phyloP scores from a whole-genome alignment of 1,140 invertebrate genomes.

The Drosophila baimaii region DNA sequence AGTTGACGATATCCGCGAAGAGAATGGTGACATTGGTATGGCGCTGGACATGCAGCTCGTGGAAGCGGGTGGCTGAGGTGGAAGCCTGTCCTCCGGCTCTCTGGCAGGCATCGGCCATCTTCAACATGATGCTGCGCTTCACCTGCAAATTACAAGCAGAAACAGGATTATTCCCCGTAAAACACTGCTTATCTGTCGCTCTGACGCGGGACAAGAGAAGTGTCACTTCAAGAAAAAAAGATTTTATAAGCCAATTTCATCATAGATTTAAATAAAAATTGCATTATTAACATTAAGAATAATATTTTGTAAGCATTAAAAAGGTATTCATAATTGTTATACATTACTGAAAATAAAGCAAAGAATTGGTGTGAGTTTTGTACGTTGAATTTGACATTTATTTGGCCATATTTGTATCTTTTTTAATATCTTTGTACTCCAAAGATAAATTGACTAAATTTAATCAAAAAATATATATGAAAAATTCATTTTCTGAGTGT shows the following conservation, averaged over 20 bases:
- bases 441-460: neutral
- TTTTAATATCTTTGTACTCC: neutral
- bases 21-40: constrained; percentile 99
- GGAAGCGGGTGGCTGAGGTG: constrained; percentile 94
- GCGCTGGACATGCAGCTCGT: constrained; percentile 98
- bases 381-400: neutral
- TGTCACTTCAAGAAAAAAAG: too few relatives aligned
- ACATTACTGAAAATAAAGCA: neutral
- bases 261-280: too few relatives aligned
- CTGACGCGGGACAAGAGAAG: too few relatives aligned
- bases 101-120: constrained; percentile 95
- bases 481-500: neutral
- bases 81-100: constrained; percentile 88
- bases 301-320: neutral
- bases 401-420: neutral
- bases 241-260: too few relatives aligned
- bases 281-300: neutral
- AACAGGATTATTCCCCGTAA: neutral
- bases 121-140: constrained; percentile 95
- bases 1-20: constrained; percentile 99
- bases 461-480: neutral
- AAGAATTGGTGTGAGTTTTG: neutral
- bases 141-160: constrained; percentile 87
- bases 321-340: neutral
- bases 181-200: neutral